A percentile compares a stretch with the other conserved stretches of the same genome.
phyloP scores from a whole-genome alignment of 2,797 vertebrate species.

The Melanotaenia parkinsoni region DNA sequence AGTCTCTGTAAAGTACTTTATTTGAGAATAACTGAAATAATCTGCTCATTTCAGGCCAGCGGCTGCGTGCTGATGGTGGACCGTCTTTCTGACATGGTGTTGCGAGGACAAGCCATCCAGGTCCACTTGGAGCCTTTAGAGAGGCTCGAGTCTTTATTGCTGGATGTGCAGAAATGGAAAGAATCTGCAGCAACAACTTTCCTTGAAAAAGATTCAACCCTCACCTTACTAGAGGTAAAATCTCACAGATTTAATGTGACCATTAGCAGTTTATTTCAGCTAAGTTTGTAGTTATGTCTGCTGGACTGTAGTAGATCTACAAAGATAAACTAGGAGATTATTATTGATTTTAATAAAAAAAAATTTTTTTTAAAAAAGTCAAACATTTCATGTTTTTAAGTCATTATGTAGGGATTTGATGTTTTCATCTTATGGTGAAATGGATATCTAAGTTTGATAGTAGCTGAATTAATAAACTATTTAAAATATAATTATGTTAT shows the following conservation, averaged over 20 bases:
- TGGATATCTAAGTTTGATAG: neutral
- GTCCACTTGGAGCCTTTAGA: slow-evolving; percentile 91
- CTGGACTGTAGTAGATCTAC: too few relatives aligned
- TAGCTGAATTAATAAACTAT: neutral
- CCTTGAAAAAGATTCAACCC: slow-evolving; percentile 86
- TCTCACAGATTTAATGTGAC: neutral
- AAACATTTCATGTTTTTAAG: too few relatives aligned
- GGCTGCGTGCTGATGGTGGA: slow-evolving; percentile 85
- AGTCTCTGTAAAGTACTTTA: neutral
- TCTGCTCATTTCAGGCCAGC: slow-evolving; percentile 77
- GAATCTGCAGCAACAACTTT: slow-evolving; percentile 89
- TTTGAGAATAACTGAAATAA: neutral
- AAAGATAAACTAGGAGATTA: too few relatives aligned
- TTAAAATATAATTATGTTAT: neutral
- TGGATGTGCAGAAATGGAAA: slow-evolving; percentile 92
- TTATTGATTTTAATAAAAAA: too few relatives aligned
- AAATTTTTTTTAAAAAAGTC: too few relatives aligned
- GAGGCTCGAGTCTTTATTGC: slow-evolving; percentile 87
- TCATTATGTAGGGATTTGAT: neutral
- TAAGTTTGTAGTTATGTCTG: too few relatives aligned
- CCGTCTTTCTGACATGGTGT: slow-evolving; percentile 87
- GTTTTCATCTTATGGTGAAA: neutral
- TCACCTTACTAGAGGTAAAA: slow-evolving; percentile 89
- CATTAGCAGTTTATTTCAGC: too few relatives aligned
- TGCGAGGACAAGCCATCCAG: slow-evolving; percentile 88